A percentile compares a stretch with the other conserved stretches of the same genome.
Evolutionary conservation across 2,113 vertebrate genomes (phyloP).

Genomic region (Procapra przewalskii): DNA sequence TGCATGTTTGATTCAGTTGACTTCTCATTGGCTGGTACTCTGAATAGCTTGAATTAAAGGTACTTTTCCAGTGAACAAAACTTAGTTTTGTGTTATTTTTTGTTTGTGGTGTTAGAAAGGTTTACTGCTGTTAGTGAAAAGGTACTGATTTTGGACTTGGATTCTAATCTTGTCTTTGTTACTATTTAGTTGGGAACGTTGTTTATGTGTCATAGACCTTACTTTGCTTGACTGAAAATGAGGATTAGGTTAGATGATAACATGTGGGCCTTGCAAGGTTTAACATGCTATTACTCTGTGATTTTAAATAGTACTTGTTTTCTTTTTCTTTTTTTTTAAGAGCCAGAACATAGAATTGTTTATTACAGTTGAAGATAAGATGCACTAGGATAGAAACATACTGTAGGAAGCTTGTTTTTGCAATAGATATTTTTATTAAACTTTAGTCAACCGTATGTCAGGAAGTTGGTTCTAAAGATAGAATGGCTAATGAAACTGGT

Average conservation of each 20-base stretch:
- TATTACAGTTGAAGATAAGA: not conserved
- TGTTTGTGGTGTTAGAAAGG: not conserved
- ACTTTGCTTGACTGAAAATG: not conserved
- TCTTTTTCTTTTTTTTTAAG: not conserved
- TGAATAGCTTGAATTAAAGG: not conserved
- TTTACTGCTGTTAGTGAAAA: not conserved
- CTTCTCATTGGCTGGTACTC: not conserved
- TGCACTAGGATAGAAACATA: not conserved
- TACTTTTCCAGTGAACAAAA: not conserved
- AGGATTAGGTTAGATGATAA: not conserved
- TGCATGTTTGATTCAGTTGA: not conserved
- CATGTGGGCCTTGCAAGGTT: not conserved
- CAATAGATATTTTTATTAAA: not conserved
- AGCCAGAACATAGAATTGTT: not conserved
- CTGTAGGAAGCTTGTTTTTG: not conserved
- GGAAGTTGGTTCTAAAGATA: not conserved
- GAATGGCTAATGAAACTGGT: not conserved
- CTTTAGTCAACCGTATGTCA: not conserved
- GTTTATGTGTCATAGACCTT: not conserved
- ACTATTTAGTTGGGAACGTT: not conserved
- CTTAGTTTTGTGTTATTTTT: not conserved
- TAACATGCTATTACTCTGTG: not conserved
- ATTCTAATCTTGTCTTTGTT: not conserved
- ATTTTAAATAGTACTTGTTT: not conserved
- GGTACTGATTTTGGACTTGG: constrained; percentile 11